These are phyloP conservation scores for Bradypus variegatus DNA, from an alignment of 2,797 vertebrate genomes.

Conservation along the genomic window DNA sequence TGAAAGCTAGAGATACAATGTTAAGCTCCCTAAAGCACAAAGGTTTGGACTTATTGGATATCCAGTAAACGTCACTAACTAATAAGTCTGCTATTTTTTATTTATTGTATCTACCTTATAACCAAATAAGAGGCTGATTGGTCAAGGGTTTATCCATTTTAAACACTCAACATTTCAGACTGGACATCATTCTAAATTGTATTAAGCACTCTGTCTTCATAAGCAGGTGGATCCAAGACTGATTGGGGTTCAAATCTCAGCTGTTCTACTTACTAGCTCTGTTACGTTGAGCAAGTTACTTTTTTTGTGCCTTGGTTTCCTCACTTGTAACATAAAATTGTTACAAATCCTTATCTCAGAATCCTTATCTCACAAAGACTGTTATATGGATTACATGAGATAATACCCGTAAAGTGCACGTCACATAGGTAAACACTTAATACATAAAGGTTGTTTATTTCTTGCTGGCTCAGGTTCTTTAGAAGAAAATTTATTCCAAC, in stretches of 20 bases:
- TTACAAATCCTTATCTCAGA: not conserved
- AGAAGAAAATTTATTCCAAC: not conserved
- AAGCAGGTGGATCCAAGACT: not conserved
- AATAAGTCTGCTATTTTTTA: not conserved
- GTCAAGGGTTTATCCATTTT: not conserved
- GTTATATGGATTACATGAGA: not conserved
- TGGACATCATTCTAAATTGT: not conserved
- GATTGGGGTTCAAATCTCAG: not conserved
- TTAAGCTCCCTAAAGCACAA: not conserved
- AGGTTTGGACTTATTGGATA: not conserved
- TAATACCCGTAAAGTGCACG: not conserved
- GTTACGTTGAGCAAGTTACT: not conserved
- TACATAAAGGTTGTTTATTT: not conserved
- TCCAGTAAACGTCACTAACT: not conserved
- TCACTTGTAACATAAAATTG: not conserved
- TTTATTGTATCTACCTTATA: not conserved
- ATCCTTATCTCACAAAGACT: not conserved
- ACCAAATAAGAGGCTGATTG: not conserved
- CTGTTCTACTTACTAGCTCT: not conserved
- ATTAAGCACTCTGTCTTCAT: not conserved
- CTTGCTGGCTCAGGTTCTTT: not conserved
- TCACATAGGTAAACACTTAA: not conserved
- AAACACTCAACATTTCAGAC: not conserved
- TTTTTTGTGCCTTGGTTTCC: not conserved
- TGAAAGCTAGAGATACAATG: not conserved